Evolutionary conservation across 37 sponge, comb jelly and placozoan species (phyloP), one percentile per base, ranked within the genome.

Genomic region (Ephydatia muelleri): DNA sequence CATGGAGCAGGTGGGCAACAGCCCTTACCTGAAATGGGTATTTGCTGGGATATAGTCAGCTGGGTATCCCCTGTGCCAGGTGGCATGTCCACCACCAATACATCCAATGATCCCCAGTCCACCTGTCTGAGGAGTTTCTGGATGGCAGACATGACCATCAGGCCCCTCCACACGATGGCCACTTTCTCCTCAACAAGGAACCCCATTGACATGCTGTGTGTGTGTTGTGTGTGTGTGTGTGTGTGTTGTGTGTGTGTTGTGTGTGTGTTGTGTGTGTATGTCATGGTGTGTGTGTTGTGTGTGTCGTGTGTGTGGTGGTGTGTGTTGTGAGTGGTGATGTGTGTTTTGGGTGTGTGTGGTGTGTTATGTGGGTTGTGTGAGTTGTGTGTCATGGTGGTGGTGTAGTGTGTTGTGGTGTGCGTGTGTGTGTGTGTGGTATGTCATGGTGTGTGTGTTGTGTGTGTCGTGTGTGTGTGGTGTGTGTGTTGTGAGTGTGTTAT

Each of bases 51-150:
- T 5, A 99, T 86, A 47, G 97, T 86, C 30, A 99, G 93, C 76
- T 99, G 99, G 0, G 99, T 95, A 73, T 99, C 99, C 31, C 99
- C 99, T 14, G 99, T 99, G 28, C 99, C 99, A 27, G 99, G 99
- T 5, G 99, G 99, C 95, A 97, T 91, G 80, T 99, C 99, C 14
- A 99, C 85, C 68, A 99, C 92, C 47, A 99, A 72, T 0, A 99
- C 85, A 75, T 99, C 99, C 72, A 97, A 92, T 73, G 69, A 68
- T 0, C 92, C 93, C 99, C 99, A 99, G 70, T 86, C 90, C 65
- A 99, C 97, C 21, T 82, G 82, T 16, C 94, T 72, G 29, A 99
- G 72, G 31, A 99, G 88, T 81, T 91, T 93, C 85, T 93, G 93
- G 36, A 99, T 86, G 19, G 97, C 99, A 64, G 95, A 95, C 99